A percentile compares a stretch with the other conserved stretches of the same genome.
These are phyloP conservation scores for Xanthia icteritia DNA, from an alignment of 2,888 invertebrate species.

Conservation along the genomic window DNA sequence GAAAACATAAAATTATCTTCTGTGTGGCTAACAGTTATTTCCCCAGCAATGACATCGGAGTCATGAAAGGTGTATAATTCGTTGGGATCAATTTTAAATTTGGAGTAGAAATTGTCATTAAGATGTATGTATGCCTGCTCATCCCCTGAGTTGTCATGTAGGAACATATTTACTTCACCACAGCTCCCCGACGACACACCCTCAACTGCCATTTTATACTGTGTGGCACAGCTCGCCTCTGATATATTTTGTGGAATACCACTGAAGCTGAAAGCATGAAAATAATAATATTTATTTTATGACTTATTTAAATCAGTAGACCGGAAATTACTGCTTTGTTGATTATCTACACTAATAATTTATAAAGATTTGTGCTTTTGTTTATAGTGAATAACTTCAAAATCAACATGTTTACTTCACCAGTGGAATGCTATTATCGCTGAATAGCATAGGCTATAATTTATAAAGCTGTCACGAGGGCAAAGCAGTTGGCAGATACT, in stretches of 20 bases:
- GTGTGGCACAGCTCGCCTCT: slow-evolving; percentile 88
- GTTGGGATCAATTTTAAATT: slow-evolving; percentile 89
- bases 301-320: not conserved
- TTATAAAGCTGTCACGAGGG: too few relatives aligned
- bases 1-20: slow-evolving; percentile 85
- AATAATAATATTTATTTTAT: slow-evolving; percentile 8
- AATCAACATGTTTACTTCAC: too few relatives aligned
- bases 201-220: slow-evolving; percentile 88
- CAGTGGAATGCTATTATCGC: too few relatives aligned
- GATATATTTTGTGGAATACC: slow-evolving; percentile 89
- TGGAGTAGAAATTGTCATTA: slow-evolving; percentile 87
- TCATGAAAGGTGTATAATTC: slow-evolving; percentile 89
- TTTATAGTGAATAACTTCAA: too few relatives aligned
- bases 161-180: slow-evolving; percentile 86
- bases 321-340: not conserved
- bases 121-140: slow-evolving; percentile 86
- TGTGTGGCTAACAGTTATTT: slow-evolving; percentile 88
- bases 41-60: slow-evolving; percentile 87
- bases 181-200: slow-evolving; percentile 84
- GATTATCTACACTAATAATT: too few relatives aligned
- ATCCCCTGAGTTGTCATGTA: slow-evolving; percentile 85
- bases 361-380: too few relatives aligned
- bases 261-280: slow-evolving; percentile 80
- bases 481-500: too few relatives aligned
- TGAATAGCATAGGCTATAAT: too few relatives aligned